A percentile compares a stretch with the other conserved stretches of the same genome.
Evolutionary conservation across 2,888 invertebrate genomes (phyloP).

Genomic region (Petrophora chlorosata): DNA sequence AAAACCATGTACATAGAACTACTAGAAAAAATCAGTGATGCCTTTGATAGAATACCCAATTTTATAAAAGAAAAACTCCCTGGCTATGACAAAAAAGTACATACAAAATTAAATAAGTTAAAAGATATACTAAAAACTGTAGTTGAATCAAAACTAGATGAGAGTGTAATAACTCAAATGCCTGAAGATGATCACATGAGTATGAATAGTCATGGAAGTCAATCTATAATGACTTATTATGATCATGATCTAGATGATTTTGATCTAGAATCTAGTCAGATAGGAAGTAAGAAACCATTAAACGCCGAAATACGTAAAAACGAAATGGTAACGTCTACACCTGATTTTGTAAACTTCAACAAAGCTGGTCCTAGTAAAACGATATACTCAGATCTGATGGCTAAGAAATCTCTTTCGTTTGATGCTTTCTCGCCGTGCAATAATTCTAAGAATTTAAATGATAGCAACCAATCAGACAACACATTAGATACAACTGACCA

Average conservation of each 20-base stretch:
- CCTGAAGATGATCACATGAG: constrained; percentile 37
- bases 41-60: constrained; percentile 86
- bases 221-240: constrained; percentile 43
- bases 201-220: constrained; percentile 41
- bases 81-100: constrained; percentile 83
- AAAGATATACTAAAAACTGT: constrained; percentile 82
- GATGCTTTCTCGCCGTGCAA: constrained; percentile 57
- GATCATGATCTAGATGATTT: constrained; percentile 57
- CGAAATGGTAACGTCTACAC: constrained; percentile 54
- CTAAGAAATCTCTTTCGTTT: constrained; percentile 60
- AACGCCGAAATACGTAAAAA: constrained; percentile 1
- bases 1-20: constrained; percentile 84
- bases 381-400: constrained; percentile 53
- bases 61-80: constrained; percentile 84
- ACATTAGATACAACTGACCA: constrained; percentile 43
- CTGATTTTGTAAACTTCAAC: constrained; percentile 49
- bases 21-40: constrained; percentile 85
- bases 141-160: constrained; percentile 67
- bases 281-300: constrained; percentile 34
- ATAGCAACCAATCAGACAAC: constrained; percentile 48
- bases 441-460: constrained; percentile 44
- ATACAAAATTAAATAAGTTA: constrained; percentile 81
- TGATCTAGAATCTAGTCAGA: constrained; percentile 49
- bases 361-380: constrained; percentile 51
- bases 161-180: constrained; percentile 40